Evolutionary conservation across 1,140 invertebrate species (phyloP).

Genomic region (Penaeus chinensis): DNA sequence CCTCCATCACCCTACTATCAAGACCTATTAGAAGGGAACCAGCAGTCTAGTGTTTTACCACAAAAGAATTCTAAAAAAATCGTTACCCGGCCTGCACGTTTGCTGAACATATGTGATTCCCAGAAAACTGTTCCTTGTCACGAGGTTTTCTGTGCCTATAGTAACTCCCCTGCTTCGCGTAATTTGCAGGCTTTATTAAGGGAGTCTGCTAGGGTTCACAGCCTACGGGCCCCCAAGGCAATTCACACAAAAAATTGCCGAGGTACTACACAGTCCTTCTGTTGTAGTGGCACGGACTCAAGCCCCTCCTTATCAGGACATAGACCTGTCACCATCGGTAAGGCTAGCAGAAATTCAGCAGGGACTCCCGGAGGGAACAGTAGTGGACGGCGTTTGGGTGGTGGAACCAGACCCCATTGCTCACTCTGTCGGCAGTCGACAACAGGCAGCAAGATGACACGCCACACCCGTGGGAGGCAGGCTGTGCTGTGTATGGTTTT

Average conservation of each 20-base stretch:
- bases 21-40: background rate
- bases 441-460: constrained; percentile 13
- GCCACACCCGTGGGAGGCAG: constrained; percentile 35
- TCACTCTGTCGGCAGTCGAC: constrained; percentile 28
- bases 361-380: background rate
- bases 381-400: background rate
- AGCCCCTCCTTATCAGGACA: constrained; percentile 10
- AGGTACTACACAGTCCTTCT: background rate
- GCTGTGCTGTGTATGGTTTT: constrained; percentile 37
- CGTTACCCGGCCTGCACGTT: background rate
- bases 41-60: background rate
- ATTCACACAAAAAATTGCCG: background rate
- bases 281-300: constrained; percentile 9
- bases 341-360: background rate
- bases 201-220: constrained; percentile 33
- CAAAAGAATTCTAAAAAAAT: constrained; percentile 1
- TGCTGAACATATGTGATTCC: background rate
- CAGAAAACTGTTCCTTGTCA: constrained; percentile 35
- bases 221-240: background rate
- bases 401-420: background rate
- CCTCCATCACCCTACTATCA: constrained; percentile 26
- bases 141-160: constrained; percentile 52
- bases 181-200: constrained; percentile 35
- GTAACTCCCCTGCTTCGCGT: constrained; percentile 40
- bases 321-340: constrained; percentile 15